These are phyloP conservation scores for Amorpha juglandis DNA, from an alignment of 2,888 invertebrate species.

Conservation along the genomic window DNA sequence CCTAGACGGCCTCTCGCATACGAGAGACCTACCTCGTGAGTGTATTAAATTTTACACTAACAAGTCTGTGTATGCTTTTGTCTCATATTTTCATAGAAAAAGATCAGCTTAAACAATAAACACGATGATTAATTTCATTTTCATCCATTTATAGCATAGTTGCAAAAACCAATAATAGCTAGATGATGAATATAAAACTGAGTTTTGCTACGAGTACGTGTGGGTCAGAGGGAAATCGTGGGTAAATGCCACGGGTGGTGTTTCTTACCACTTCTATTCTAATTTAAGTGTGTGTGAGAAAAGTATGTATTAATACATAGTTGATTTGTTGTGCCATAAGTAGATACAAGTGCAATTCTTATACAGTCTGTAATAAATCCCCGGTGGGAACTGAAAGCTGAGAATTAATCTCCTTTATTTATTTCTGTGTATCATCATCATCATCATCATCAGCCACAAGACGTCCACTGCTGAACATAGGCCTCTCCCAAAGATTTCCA, in stretches of 20 bases:
- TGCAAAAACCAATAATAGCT: neutral
- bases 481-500: too few species aligned
- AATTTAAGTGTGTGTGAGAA: slow-evolving; percentile 12
- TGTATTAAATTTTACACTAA: neutral
- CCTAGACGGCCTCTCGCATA: too few species aligned
- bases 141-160: neutral
- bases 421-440: too few species aligned
- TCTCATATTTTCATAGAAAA: neutral
- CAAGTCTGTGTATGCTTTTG: neutral
- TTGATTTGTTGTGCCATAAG: neutral
- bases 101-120: neutral
- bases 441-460: too few species aligned
- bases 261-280: slow-evolving; percentile 2
- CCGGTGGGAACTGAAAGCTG: too few species aligned
- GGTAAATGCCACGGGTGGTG: slow-evolving; percentile 10
- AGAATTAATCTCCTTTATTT: too few species aligned
- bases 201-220: neutral
- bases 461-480: too few species aligned
- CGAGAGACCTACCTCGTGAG: too few species aligned
- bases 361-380: too few species aligned
- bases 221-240: slow-evolving; percentile 21
- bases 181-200: neutral
- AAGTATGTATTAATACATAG: neutral
- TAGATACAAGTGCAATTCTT: too few species aligned
- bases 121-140: neutral